These are phyloP conservation scores for Melanotaenia parkinsoni DNA, from an alignment of 2,797 vertebrate species.

Conservation along the genomic window DNA sequence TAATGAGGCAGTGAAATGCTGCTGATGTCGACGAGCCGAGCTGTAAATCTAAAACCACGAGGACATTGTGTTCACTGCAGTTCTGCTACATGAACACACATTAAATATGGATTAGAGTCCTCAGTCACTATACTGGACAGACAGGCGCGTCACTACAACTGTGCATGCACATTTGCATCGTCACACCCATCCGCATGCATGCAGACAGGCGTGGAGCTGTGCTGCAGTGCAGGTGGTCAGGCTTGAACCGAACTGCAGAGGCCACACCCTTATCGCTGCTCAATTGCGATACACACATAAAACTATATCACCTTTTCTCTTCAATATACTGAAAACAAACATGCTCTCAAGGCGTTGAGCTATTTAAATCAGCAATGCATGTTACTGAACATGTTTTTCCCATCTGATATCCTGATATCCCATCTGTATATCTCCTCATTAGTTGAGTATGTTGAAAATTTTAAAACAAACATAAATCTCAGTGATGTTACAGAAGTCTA, in stretches of 20 bases:
- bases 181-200: slow-evolving; percentile 30
- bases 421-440: background rate
- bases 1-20: background rate
- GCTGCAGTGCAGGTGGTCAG: slow-evolving; percentile 77
- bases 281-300: background rate
- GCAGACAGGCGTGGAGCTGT: slow-evolving; percentile 49
- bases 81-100: slow-evolving; percentile 59
- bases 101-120: slow-evolving; percentile 75
- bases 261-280: slow-evolving; percentile 65
- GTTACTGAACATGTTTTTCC: background rate
- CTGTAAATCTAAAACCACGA: slow-evolving; percentile 37
- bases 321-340: background rate
- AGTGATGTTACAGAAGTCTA: background rate
- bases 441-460: background rate
- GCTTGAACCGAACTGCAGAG: slow-evolving; percentile 68
- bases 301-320: background rate
- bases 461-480: background rate
- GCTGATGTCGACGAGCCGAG: background rate
- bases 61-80: slow-evolving; percentile 56
- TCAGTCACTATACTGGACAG: slow-evolving; percentile 17
- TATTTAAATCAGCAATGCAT: background rate
- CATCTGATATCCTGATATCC: background rate
- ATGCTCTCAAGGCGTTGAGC: background rate
- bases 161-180: background rate
- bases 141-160: slow-evolving; percentile 6